These are phyloP conservation scores for Drosophila nigricruria DNA, from an alignment of 2,888 invertebrate species.

Conservation along the genomic window DNA sequence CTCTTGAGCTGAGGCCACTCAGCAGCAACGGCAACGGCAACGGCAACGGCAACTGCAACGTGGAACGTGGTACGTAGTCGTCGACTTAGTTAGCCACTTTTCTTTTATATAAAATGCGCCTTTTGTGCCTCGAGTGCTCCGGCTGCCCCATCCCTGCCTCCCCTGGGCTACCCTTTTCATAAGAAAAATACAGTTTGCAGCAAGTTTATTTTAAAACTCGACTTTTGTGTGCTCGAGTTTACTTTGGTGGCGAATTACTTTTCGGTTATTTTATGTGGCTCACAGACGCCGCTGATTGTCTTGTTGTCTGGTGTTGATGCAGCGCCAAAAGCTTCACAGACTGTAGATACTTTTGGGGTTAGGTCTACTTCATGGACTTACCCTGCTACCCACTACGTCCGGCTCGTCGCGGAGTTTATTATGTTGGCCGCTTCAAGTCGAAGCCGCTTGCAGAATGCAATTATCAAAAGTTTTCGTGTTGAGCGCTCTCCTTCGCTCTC, in stretches of 20 bases:
- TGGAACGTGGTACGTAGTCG: constrained; percentile 28
- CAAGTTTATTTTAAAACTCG: constrained; percentile 80
- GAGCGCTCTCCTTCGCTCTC: constrained; percentile 12
- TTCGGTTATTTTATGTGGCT: constrained; percentile 79
- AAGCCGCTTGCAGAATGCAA: constrained; percentile 67
- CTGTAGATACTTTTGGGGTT: constrained; percentile 30
- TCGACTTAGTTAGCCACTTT: constrained; percentile 80
- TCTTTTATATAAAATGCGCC: constrained; percentile 75
- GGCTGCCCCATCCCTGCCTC: background rate
- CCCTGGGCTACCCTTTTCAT: constrained; percentile 11
- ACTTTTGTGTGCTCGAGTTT: constrained; percentile 77
- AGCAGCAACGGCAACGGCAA: constrained; percentile 43
- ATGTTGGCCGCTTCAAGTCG: constrained; percentile 55
- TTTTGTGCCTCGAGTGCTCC: constrained; percentile 71
- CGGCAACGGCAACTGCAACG: constrained; percentile 29
- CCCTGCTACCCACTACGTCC: constrained; percentile 31
- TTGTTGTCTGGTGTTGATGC: constrained; percentile 76
- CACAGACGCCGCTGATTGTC: constrained; percentile 68
- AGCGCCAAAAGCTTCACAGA: constrained; percentile 33
- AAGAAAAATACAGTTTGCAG: constrained; percentile 72
- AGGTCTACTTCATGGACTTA: constrained; percentile 13
- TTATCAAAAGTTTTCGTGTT: constrained; percentile 69
- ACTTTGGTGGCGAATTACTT: constrained; percentile 78
- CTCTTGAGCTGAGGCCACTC: constrained; percentile 52
- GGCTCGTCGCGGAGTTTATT: constrained; percentile 67